These are phyloP conservation scores for Cotesia congregata DNA, from an alignment of 2,888 invertebrate species.

Conservation along the genomic window DNA sequence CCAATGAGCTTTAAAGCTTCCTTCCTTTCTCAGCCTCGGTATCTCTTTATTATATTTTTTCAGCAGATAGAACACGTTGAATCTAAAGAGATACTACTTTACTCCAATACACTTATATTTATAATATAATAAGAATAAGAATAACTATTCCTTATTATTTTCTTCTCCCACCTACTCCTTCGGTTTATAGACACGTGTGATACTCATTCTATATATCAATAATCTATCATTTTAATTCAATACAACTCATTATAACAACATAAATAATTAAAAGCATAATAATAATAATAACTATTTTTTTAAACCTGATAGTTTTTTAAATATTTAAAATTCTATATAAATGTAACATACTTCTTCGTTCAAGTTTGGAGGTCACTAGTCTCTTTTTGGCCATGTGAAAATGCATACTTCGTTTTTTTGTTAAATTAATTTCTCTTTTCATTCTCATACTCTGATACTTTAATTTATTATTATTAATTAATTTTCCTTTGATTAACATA, in stretches of 20 bases:
- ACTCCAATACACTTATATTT: not conserved
- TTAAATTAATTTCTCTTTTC: constrained; percentile 4
- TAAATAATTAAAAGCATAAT: not conserved
- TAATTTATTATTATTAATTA: not conserved
- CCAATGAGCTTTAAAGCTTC: not conserved
- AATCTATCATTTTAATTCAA: not conserved
- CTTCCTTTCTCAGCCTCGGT: not conserved
- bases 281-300: not conserved
- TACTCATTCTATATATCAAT: not conserved
- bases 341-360: not conserved
- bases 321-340: constrained; percentile 4
- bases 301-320: not conserved
- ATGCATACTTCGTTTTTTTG: not conserved
- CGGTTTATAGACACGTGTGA: not conserved
- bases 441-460: not conserved
- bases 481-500: not conserved
- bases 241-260: not conserved
- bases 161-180: not conserved
- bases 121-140: not conserved
- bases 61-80: not conserved
- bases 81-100: not conserved
- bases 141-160: not conserved
- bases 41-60: not conserved
- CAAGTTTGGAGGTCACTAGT: not conserved
- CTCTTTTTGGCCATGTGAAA: constrained; percentile 27